Conservation (phyloP, 2,113 vertebrate species). For the Pandion haliaetus region DNA sequence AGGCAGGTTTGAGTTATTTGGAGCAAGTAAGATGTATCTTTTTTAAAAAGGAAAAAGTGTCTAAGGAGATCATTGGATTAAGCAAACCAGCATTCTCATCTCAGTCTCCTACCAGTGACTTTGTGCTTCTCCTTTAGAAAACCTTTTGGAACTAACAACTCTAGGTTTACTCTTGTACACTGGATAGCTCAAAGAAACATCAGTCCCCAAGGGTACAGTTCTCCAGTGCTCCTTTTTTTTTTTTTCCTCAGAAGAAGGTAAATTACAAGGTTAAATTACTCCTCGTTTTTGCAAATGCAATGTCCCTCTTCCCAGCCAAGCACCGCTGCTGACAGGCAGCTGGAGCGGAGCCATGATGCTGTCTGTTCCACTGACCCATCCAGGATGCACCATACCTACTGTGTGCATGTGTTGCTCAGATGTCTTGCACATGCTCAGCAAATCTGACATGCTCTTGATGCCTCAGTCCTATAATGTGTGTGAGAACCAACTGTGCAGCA, state of each 20-base stretch:
- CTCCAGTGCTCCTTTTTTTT: not conserved
- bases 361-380: not conserved
- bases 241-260: not conserved
- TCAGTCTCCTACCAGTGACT: not conserved
- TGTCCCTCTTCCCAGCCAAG: not conserved
- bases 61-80: not conserved
- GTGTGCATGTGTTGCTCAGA: constrained; percentile 17
- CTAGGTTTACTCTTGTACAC: not conserved
- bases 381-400: not conserved
- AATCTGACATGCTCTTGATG: not conserved
- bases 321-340: not conserved
- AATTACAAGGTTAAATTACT: not conserved
- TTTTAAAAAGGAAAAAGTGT: not conserved
- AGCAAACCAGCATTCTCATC: not conserved
- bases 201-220: too few species aligned
- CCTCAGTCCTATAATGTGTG: fast-evolving
- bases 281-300: not conserved
- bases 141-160: not conserved
- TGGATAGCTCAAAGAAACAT: not conserved
- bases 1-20: not conserved
- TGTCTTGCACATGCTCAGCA: not conserved
- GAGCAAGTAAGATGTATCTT: not conserved
- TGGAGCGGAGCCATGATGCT: not conserved
- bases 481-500: not conserved
- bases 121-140: not conserved